These are phyloP conservation scores for Dryocosmus kuriphilus DNA, from an alignment of 2,888 invertebrate genomes.

Conservation along the genomic window DNA sequence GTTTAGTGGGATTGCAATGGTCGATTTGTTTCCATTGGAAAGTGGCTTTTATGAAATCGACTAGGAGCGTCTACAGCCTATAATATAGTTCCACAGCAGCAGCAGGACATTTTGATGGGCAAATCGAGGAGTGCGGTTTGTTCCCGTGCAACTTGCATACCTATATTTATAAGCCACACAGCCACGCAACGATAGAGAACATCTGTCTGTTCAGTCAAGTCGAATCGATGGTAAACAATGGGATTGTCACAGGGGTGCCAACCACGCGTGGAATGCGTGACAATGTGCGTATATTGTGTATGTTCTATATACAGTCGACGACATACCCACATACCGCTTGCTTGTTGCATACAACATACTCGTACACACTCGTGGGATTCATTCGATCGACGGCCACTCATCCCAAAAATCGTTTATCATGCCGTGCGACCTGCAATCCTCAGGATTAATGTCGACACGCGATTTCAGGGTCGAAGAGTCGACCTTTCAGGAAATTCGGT, in stretches of 20 bases:
- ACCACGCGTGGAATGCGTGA: conserved; percentile 22
- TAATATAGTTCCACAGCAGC: neutral
- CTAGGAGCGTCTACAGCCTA: conserved; percentile 10
- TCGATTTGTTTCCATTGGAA: conserved; percentile 25
- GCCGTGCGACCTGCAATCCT: conserved; percentile 10
- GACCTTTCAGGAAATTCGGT: conserved; percentile 30
- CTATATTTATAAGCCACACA: conserved; percentile 26
- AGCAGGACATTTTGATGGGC: conserved; percentile 8
- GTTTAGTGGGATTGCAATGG: conserved; percentile 9
- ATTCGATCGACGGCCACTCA: conserved; percentile 24
- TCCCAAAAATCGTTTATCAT: conserved; percentile 33
- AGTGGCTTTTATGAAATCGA: conserved; percentile 23
- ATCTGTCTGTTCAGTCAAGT: conserved; percentile 55
- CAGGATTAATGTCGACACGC: conserved; percentile 24
- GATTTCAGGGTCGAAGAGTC: conserved; percentile 22
- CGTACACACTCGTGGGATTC: neutral
- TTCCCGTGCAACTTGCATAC: conserved; percentile 15
- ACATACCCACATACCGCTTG: neutral
- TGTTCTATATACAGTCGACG: conserved; percentile 12
- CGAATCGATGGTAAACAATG: conserved; percentile 56
- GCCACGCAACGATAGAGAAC: conserved; percentile 37
- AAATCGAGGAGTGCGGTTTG: conserved; percentile 31
- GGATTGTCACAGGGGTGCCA: conserved; percentile 43
- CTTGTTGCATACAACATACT: conserved; percentile 16
- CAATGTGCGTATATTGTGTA: conserved; percentile 27